Conservation (phyloP, 2,113 vertebrate genomes). For the Todiramphus chloris region DNA sequence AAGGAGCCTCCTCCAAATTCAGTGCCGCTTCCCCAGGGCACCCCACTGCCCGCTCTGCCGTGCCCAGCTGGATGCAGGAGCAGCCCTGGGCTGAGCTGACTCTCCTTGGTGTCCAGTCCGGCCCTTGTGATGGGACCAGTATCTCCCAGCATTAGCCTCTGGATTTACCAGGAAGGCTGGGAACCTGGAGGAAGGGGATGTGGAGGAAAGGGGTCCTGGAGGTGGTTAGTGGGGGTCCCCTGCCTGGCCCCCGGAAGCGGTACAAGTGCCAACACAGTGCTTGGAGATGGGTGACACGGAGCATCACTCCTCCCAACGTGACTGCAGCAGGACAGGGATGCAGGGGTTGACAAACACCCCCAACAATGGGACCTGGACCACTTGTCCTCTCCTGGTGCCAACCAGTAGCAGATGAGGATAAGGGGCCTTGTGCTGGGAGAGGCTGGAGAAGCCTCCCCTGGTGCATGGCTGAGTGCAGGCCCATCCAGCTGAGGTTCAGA, state of each 20-base stretch:
- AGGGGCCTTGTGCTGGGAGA: background rate
- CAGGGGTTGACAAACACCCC: background rate
- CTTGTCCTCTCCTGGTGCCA: background rate
- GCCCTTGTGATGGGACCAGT: background rate
- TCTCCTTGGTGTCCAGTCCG: background rate
- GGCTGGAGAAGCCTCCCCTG: background rate
- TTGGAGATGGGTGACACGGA: accelerated
- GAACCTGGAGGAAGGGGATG: background rate
- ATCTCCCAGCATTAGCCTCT: background rate
- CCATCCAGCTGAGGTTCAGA: background rate
- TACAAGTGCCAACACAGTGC: background rate
- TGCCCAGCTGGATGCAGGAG: background rate
- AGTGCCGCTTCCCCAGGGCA: background rate
- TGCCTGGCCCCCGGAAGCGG: background rate
- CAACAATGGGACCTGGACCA: background rate
- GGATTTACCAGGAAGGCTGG: background rate
- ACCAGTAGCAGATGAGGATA: background rate
- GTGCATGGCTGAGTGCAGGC: accelerated
- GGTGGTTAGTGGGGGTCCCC: no score
- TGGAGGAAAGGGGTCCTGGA: background rate
- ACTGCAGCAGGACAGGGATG: background rate
- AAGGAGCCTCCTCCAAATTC: background rate
- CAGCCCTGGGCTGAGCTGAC: accelerated
- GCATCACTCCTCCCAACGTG: accelerated
- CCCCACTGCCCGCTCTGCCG: accelerated